phyloP scores from a whole-genome alignment of 92 coral and sea anemone genomes.

The Umimayanthus kanabou region DNA sequence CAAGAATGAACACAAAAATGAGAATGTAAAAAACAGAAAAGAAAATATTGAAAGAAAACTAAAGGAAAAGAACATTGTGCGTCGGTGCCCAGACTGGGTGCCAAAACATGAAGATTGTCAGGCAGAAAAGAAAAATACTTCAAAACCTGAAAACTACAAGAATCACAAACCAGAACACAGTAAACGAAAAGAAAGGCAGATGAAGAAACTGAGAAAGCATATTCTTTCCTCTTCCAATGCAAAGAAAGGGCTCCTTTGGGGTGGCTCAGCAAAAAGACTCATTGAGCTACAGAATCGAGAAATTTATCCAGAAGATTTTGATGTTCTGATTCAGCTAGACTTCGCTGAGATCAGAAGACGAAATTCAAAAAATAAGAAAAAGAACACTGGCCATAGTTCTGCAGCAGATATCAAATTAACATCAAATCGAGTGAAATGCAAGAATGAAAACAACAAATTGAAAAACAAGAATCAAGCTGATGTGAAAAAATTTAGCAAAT shows the following conservation, averaged over 20 bases:
- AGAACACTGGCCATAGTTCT: neutral
- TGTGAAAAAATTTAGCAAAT: constrained; percentile 17
- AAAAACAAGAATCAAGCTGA: neutral
- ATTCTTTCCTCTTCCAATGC: constrained; percentile 36
- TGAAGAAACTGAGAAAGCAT: constrained; percentile 19
- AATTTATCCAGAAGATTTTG: constrained; percentile 87
- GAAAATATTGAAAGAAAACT: constrained; percentile 46
- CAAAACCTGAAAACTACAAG: neutral
- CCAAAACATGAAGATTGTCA: constrained; percentile 2
- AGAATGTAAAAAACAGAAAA: constrained; percentile 44
- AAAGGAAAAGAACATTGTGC: constrained; percentile 9
- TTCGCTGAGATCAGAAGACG: constrained; percentile 10
- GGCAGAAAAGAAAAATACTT: neutral
- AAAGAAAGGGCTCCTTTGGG: constrained; percentile 23
- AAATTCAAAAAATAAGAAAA: constrained; percentile 22
- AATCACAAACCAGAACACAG: neutral
- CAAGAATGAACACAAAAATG: constrained; percentile 30
- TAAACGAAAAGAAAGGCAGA: constrained; percentile 20
- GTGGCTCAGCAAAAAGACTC: constrained; percentile 43
- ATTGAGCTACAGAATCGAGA: constrained; percentile 81
- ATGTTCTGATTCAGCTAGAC: constrained; percentile 78
- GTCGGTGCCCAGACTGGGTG: constrained; percentile 42
- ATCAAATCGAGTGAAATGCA: neutral
- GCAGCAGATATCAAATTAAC: neutral
- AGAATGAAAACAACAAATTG: neutral